These are phyloP conservation scores for Drosophila fungiperda DNA, from an alignment of 2,888 invertebrate genomes.

Conservation along the genomic window DNA sequence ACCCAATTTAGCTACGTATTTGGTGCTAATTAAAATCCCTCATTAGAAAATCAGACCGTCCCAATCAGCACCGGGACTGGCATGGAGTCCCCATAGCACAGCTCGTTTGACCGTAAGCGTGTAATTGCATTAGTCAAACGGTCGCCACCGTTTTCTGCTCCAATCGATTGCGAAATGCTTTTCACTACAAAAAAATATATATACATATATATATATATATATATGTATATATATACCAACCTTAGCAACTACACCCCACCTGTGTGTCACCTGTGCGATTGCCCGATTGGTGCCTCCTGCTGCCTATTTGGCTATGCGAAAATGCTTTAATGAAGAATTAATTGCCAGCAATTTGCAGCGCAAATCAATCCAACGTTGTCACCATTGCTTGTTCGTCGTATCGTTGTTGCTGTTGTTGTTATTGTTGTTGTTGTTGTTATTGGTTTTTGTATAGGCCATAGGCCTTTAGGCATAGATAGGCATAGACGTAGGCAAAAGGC, in stretches of 20 bases:
- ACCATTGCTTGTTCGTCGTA: constrained; percentile 41
- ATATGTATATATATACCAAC: no score
- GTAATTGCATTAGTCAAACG: constrained; percentile 77
- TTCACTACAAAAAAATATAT: constrained; percentile 57
- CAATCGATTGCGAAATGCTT: constrained; percentile 68
- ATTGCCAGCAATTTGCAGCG: constrained; percentile 84
- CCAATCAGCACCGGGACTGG: constrained; percentile 47
- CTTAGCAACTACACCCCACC: background rate
- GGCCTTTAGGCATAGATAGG: constrained; percentile 23
- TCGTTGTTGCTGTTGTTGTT: background rate
- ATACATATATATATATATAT: no score
- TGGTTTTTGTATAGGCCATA: constrained; percentile 20
- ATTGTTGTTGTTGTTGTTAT: background rate
- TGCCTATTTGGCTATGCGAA: constrained; percentile 77
- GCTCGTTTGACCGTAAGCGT: constrained; percentile 76
- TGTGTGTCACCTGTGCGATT: constrained; percentile 4
- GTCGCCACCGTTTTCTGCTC: constrained; percentile 33
- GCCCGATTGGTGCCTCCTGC: constrained; percentile 16
- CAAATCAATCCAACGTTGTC: constrained; percentile 78
- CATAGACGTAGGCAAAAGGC: constrained; percentile 12
- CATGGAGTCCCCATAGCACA: constrained; percentile 43
- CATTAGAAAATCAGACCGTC: constrained; percentile 74
- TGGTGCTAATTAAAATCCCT: constrained; percentile 80
- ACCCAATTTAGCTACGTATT: constrained; percentile 53
- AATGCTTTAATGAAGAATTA: constrained; percentile 84